Evolutionary conservation across 2,113 vertebrate species (phyloP), one percentile per base, ranked within the genome.

Genomic region (Nematolebias whitei): DNA sequence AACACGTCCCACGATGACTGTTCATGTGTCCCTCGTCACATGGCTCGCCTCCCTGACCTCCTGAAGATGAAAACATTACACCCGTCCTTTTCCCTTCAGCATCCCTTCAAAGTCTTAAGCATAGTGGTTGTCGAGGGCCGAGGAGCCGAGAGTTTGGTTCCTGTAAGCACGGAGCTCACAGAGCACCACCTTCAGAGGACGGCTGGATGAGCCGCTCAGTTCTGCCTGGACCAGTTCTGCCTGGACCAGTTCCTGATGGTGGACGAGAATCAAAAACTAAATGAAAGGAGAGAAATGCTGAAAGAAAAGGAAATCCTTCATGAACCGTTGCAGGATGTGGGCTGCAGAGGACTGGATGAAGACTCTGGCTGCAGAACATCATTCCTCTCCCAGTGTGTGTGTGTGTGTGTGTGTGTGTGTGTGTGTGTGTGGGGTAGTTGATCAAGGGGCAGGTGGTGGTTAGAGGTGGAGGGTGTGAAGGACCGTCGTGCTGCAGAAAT

Each of bases 101-200:
- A 32, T 87, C 84, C 82, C 87, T 85, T n/a, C n/a, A 82, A 63
- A 56, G 38, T 60, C 51, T 82, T 68, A 45, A 71, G 70, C 41
- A 69, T 71, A 86, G 82, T 88, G 79, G 89, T 83, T 32, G 66
- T 4, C 39, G 13, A 4, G 44, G 20, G 19, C 49, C 16, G n/a
- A 45, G 50, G 56, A 68, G 45, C 23, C 12, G 43, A 52, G 69
- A 35, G 35, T 60, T 52, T 49, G 51, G 32, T 84, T 59, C 80
- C 58, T 88, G 91, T 92, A 91, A 92, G 92, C 91, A 86, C 76
- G 78, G 72, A 73, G 66, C 84, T 88, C 78, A 84, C 79, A 90
- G 81, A 85, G n/a, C 19, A 9, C 26, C 40, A 13, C 41, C 20
- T 26, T 32, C 29, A 12, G 63, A 63, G 18, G 20, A 23, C 52